Percentiles rank a stretch among this genome's conserved stretches.
phyloP scores from a whole-genome alignment of 1,140 invertebrate genomes.

The Tetraneura akinire region DNA sequence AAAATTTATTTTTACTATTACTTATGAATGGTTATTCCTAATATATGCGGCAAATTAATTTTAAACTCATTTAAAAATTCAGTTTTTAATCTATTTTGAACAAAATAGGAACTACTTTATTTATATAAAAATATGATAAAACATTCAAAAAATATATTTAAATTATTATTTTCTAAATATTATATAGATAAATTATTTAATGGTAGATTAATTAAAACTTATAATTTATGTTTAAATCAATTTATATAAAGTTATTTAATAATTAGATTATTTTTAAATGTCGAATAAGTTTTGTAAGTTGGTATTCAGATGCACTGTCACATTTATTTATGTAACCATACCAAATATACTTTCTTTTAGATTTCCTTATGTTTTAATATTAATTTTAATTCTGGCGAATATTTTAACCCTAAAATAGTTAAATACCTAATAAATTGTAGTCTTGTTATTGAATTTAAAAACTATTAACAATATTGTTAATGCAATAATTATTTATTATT shows the following conservation, averaged over 20 bases:
- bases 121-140: background rate
- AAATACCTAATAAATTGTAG: background rate
- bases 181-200: background rate
- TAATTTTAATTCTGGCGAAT: too few relatives aligned
- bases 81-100: background rate
- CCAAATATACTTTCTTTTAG: background rate
- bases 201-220: background rate
- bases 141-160: background rate
- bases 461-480: background rate
- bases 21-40: conserved; percentile 8
- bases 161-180: too few relatives aligned
- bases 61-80: background rate
- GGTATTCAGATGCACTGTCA: background rate
- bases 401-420: background rate
- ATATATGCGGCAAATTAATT: conserved; percentile 11
- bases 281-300: background rate
- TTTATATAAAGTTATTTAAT: too few relatives aligned
- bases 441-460: background rate
- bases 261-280: background rate
- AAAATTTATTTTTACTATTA: conserved; percentile 8
- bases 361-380: too few relatives aligned
- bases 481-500: background rate
- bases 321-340: background rate
- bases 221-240: too few relatives aligned
- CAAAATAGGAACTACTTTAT: background rate